Percentiles rank a stretch among this genome's conserved stretches.
phyloP scores from a whole-genome alignment of 1,140 invertebrate species.

The Temnothorax curvispinosus region DNA sequence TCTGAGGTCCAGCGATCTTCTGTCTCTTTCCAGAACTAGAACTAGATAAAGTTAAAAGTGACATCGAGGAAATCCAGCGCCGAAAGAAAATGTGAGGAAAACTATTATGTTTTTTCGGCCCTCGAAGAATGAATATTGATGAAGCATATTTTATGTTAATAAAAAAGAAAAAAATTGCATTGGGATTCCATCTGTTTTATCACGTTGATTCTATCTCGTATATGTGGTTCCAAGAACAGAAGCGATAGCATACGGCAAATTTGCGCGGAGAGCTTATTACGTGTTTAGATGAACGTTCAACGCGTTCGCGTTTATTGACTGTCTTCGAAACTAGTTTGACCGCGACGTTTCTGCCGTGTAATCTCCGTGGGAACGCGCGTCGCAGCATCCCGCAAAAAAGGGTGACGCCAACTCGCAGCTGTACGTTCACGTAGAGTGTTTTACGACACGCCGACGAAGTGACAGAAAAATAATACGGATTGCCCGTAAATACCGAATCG shows the following conservation, averaged over 20 bases:
- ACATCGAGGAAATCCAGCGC: not conserved
- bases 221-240: not conserved
- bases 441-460: constrained; percentile 2
- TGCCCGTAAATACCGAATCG: not conserved
- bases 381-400: constrained; percentile 1
- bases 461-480: constrained; percentile 33
- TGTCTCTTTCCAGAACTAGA: not conserved
- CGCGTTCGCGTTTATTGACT: constrained; percentile 3
- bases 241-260: not conserved
- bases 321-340: constrained; percentile 30
- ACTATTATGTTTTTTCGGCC: not conserved
- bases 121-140: not conserved
- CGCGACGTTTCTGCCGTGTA: not conserved
- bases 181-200: not conserved
- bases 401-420: not conserved
- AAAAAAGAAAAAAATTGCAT: not conserved
- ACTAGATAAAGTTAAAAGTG: not conserved
- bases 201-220: not conserved
- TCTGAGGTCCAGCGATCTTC: not conserved
- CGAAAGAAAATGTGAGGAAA: not conserved
- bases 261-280: constrained; percentile 11
- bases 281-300: constrained; percentile 3
- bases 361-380: constrained; percentile 34
- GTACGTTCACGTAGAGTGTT: not conserved
- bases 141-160: not conserved